These are phyloP conservation scores for Lacerta bilineata DNA, from an alignment of 2,797 vertebrate species.

Conservation along the genomic window DNA sequence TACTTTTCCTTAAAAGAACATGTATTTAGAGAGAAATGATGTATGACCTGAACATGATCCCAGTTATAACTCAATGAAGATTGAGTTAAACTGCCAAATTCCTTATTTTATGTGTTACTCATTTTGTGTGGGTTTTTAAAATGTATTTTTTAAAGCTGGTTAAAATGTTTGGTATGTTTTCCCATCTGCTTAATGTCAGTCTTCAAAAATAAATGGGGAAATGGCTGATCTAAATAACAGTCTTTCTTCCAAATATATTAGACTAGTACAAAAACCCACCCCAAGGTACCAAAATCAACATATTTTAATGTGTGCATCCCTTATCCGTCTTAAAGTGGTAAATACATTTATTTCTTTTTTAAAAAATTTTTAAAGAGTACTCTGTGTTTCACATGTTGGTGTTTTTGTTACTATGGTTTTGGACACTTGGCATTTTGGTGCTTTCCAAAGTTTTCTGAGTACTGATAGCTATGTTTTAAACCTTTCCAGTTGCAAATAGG, in stretches of 20 bases:
- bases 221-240: neutral
- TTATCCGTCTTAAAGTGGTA: neutral
- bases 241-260: neutral
- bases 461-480: constrained; percentile 17
- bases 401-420: constrained; percentile 18
- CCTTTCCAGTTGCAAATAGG: constrained; percentile 48
- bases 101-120: too few relatives aligned
- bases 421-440: constrained; percentile 25
- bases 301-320: neutral
- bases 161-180: neutral
- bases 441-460: constrained; percentile 1
- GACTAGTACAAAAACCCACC: neutral
- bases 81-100: neutral
- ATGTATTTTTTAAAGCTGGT: neutral
- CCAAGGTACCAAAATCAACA: neutral
- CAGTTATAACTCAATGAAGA: neutral
- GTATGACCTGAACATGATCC: neutral
- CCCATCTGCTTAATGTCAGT: neutral
- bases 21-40: neutral
- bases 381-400: neutral
- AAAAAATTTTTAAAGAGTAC: neutral
- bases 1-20: neutral
- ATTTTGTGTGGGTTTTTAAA: too few relatives aligned
- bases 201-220: neutral
- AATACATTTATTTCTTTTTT: neutral